These are phyloP conservation scores for Galeopterus variegatus DNA, from an alignment of 2,113 vertebrate species.

Conservation along the genomic window DNA sequence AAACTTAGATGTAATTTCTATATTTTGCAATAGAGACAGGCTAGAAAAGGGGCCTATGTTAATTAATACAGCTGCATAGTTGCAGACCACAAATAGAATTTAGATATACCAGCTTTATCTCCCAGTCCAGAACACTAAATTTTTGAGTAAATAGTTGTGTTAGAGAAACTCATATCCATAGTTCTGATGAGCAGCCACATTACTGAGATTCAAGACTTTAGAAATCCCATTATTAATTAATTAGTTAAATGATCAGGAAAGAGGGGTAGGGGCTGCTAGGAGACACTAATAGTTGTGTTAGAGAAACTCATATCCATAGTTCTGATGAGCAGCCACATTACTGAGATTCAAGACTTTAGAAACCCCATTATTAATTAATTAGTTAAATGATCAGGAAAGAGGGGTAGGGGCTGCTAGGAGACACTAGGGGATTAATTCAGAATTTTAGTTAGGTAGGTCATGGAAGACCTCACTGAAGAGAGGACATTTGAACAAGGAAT, in stretches of 20 bases:
- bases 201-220: background rate
- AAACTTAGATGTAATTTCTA: background rate
- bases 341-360: background rate
- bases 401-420: background rate
- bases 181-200: background rate
- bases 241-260: background rate
- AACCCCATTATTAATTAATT: background rate
- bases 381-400: background rate
- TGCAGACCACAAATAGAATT: background rate
- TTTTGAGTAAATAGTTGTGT: background rate
- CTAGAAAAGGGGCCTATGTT: background rate
- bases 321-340: background rate
- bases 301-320: background rate
- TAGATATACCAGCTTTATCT: background rate
- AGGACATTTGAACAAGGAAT: background rate
- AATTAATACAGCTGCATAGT: background rate
- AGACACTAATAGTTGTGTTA: constrained; percentile 1
- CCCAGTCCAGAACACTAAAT: background rate
- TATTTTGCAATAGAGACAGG: background rate
- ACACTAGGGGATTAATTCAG: background rate
- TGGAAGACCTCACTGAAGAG: background rate
- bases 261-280: too few relatives aligned
- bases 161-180: background rate
- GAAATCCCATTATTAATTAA: background rate
- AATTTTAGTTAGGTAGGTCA: background rate